Evolutionary conservation across 2,797 vertebrate genomes (phyloP).

Genomic region (Cyprinella venusta): DNA sequence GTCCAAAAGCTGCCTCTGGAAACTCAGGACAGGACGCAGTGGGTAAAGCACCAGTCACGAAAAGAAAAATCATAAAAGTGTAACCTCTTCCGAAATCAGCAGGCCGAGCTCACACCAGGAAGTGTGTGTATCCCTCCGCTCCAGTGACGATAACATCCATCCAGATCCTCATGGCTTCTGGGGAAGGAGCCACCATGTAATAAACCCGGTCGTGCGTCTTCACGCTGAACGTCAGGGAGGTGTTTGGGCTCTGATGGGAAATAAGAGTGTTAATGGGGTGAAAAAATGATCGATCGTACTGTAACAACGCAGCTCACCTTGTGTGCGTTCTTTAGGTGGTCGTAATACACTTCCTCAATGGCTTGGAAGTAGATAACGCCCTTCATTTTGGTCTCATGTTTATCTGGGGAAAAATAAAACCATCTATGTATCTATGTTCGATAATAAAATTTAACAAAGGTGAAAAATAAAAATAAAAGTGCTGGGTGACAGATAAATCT

Average conservation of each 20-base stretch:
- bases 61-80: slow-evolving; percentile 5
- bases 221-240: slow-evolving; percentile 92
- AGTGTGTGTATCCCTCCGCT: slow-evolving; percentile 95
- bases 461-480: not conserved
- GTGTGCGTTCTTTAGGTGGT: slow-evolving; percentile 97
- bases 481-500: not conserved
- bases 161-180: slow-evolving; percentile 98
- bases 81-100: slow-evolving; percentile 2
- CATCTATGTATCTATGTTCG: not conserved
- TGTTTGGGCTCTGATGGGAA: slow-evolving; percentile 87
- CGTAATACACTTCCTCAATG: slow-evolving; percentile 98
- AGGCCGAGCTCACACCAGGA: slow-evolving; percentile 81
- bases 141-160: slow-evolving; percentile 98
- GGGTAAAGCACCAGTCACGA: slow-evolving; percentile 16
- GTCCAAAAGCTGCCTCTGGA: slow-evolving; percentile 21
- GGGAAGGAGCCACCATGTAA: slow-evolving; percentile 95
- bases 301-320: slow-evolving; percentile 80
- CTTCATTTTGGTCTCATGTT: slow-evolving; percentile 98
- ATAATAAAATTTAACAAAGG: not conserved
- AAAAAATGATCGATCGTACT: slow-evolving; percentile 7
- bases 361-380: slow-evolving; percentile 99
- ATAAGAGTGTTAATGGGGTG: slow-evolving; percentile 3
- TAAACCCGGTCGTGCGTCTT: slow-evolving; percentile 97
- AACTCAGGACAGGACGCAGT: slow-evolving; percentile 11
- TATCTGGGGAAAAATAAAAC: slow-evolving; percentile 80